Evolutionary conservation across 1,140 invertebrate species (phyloP).

Genomic region (Pemphigus obesinymphae): DNA sequence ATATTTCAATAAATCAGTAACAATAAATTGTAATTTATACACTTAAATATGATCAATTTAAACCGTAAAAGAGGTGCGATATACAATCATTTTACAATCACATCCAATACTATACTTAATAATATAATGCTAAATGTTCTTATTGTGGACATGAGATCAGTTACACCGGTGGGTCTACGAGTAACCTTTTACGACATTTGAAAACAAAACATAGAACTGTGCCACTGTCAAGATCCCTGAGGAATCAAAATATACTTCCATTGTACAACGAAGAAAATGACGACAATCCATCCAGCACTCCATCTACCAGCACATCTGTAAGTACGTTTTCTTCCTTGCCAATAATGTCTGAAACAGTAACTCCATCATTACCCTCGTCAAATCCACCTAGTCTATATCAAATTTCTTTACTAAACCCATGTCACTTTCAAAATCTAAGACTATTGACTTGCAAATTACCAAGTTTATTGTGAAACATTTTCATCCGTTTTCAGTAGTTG

Average conservation of each 20-base stretch:
- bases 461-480: constrained; percentile 16
- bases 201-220: not conserved
- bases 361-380: not conserved
- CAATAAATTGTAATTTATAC: too few species aligned
- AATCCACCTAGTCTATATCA: not conserved
- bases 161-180: not conserved
- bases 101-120: not conserved
- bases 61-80: not conserved
- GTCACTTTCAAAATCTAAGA: not conserved
- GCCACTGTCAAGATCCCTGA: not conserved
- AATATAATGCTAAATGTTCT: not conserved
- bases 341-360: too few species aligned
- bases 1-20: too few species aligned
- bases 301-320: not conserved
- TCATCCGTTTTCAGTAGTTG: not conserved
- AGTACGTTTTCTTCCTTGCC: not conserved
- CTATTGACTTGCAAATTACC: not conserved
- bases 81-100: not conserved
- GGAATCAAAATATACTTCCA: too few species aligned
- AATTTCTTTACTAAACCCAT: not conserved
- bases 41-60: not conserved
- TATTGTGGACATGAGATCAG: not conserved
- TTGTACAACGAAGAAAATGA: not conserved
- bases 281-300: not conserved
- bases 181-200: not conserved